Base-by-base conservation (phyloP, 1,140 invertebrate genomes). In the Ips typographus region DNA sequence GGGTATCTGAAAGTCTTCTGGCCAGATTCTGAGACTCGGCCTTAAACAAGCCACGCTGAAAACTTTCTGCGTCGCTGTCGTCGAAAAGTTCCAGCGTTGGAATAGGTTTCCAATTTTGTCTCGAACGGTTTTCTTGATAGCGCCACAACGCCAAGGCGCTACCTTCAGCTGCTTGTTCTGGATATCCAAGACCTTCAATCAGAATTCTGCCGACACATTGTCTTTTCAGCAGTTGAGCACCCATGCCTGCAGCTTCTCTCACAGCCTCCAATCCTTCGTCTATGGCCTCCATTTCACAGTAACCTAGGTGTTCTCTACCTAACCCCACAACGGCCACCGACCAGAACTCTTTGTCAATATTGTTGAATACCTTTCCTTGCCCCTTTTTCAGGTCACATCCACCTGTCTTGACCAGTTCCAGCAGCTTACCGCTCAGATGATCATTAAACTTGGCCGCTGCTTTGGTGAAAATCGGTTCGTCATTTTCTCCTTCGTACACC, bases 1-100 rank as follows among this genome's bases (percentile, higher is more conserved):
- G 92, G 63, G 87, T 90, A 75, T 94, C 92, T 51, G 86, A 86
- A 1, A 94, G 80, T 67, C 82, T 83, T 4, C 92, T 83, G 6
- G 91, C 90, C 81, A 92, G 87, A 79, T 94, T 94, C 79, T 95
- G 93, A 2, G 88, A 89, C 47, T 88, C 82, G 0, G 89, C 90
- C 74, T 89, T 80, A 61, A 80, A 80, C 2, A 80, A 62, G n/a
- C 78, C 78, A 42, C 77, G 72, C 59, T 79, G 78, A 70, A 77
- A 79, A 59, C 73, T 73, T 43, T 80, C 77, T 4, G 69, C 71
- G 41, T 81, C 75, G 64, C 56, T 78, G 22, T 22, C 22, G 22
- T 22, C 22, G 22, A 22, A 22, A 22, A 22, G 22, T 22, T 22
- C 22, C 22, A 87, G 73, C 37, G 82, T 82, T 6, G 86, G 80